A percentile compares a stretch with the other conserved stretches of the same genome.
phyloP scores from a whole-genome alignment of 2,888 invertebrate genomes.

The Lycia hirtaria region DNA sequence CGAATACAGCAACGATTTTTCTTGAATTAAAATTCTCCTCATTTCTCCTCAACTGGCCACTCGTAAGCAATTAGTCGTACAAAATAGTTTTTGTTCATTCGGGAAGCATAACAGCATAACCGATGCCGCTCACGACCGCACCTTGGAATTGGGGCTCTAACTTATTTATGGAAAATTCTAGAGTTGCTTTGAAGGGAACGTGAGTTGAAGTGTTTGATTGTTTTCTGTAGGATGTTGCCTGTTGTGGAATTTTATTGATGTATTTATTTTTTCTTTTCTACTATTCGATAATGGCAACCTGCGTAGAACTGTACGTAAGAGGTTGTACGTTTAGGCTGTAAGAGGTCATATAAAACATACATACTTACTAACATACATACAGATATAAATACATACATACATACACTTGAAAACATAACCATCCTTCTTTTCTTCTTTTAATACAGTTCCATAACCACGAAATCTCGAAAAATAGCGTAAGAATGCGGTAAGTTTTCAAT shows the following conservation, averaged over 20 bases:
- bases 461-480: too few relatives aligned
- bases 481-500: conserved; percentile 54
- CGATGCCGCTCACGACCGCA: conserved; percentile 50
- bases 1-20: background rate
- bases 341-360: too few relatives aligned
- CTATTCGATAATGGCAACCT: background rate
- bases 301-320: too few relatives aligned
- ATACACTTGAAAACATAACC: too few relatives aligned
- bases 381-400: too few relatives aligned
- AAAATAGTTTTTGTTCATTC: conserved; percentile 52
- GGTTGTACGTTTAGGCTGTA: too few relatives aligned
- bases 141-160: conserved; percentile 43
- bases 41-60: conserved; percentile 23
- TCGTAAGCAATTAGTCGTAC: conserved; percentile 52
- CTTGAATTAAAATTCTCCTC: conserved; percentile 6
- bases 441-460: too few relatives aligned
- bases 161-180: conserved; percentile 46
- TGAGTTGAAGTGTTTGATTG: conserved; percentile 15
- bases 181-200: conserved; percentile 22
- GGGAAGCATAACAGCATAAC: conserved; percentile 42
- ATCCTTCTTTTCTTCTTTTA: too few relatives aligned
- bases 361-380: too few relatives aligned
- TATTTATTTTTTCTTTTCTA: background rate
- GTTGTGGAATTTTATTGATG: background rate
- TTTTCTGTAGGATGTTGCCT: background rate